Base-by-base conservation (phyloP, 1,140 invertebrate species). In the Camponotus pennsylvanicus region DNA sequence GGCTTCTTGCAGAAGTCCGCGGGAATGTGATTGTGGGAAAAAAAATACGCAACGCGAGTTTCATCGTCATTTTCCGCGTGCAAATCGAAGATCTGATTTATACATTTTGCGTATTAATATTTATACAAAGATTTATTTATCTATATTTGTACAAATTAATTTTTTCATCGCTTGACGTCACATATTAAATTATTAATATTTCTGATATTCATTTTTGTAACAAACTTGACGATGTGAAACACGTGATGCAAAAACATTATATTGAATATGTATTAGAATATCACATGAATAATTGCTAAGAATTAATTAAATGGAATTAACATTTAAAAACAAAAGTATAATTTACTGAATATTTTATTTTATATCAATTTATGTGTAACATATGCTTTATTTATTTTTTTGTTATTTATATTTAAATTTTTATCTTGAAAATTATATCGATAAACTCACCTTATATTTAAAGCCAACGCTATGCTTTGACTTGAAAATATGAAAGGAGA, bases 1-100 rank as follows among this genome's bases (percentile, higher is more conserved):
- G 40, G 32, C 55, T 73, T 83, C 55, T 83, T 75, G 55, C 69
- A 21, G 27, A 83, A 45, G 32, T 34, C 32, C 4, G 69, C 55
- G 69, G 40, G 67, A 45, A 45, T 59, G 55, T 40, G 40, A 75
- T 75, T 83, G 79, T 82, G 79, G 79, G 79, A 73, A 83, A 71
- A 69, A 63, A 45, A 7, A 15, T 45, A 27, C 55, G 7, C 32
- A 13, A 21, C 27, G 8, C 7, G 27, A 34, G 11, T 63, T 42
- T 45, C 32, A 45, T 55, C 49, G 4, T 49, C 15, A 40, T 27
- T 55, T 40, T 67, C 6, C 13, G 4, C n/a, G 40, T 32, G 13
- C 8, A 40, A 15, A 34, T 34, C 15, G 11, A 32, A 45, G 34
- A 61, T 61, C 70, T 9, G 70, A 9, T 6, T 73, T 49, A 8